phyloP scores from a whole-genome alignment of 2,113 vertebrate species.

The Zapornia atra region DNA sequence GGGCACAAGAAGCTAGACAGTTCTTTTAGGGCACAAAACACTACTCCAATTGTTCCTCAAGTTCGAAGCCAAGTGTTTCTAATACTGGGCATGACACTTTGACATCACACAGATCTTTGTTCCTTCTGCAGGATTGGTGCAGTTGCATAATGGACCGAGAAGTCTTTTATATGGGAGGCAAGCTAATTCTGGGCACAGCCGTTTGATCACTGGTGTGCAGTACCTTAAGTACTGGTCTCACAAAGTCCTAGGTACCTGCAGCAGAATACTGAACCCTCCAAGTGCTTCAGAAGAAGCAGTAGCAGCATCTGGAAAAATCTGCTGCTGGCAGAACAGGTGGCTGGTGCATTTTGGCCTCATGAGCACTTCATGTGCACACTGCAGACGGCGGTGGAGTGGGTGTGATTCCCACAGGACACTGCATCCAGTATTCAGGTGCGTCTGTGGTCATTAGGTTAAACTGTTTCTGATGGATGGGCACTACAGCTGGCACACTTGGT shows the following conservation, averaged over 20 bases:
- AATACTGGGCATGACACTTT: neutral
- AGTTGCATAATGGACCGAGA: neutral
- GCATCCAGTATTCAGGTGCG: neutral
- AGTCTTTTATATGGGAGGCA: neutral
- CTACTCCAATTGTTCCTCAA: neutral
- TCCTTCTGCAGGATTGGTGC: neutral
- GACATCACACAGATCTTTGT: neutral
- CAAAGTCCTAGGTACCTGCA: neutral
- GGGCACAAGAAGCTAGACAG: neutral
- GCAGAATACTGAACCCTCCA: neutral
- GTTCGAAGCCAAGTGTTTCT: neutral
- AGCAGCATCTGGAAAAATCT: neutral
- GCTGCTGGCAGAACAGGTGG: accelerated
- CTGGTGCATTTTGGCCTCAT: neutral
- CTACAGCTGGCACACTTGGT: neutral
- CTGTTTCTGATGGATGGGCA: neutral
- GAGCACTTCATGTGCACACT: neutral
- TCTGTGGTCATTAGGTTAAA: neutral
- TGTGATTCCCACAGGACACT: neutral
- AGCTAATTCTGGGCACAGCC: neutral
- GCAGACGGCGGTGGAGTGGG: neutral
- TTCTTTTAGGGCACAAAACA: neutral
- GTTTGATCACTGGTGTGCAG: accelerated
- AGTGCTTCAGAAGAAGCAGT: neutral
- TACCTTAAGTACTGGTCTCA: neutral